A percentile compares a stretch with the other conserved stretches of the same genome.
These are phyloP conservation scores for Meteorus cinctellus DNA, from an alignment of 2,888 invertebrate species.

Conservation along the genomic window DNA sequence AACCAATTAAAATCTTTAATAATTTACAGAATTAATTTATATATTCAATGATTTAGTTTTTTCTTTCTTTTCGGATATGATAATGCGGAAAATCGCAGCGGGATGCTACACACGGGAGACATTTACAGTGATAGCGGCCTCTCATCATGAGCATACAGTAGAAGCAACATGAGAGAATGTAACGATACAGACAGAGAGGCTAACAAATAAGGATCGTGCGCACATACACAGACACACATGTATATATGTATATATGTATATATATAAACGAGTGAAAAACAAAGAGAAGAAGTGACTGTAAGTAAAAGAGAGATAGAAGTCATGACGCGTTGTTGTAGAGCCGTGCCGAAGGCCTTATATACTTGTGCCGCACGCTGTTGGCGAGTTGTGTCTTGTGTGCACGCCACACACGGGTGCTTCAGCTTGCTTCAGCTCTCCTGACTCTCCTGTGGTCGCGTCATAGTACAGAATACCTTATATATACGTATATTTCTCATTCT, in stretches of 20 bases:
- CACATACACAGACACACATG: no score
- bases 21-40: background rate
- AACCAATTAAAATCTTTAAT: background rate
- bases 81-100: conserved; percentile 27
- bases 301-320: conserved; percentile 41
- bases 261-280: background rate
- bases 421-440: background rate
- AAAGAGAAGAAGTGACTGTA: conserved; percentile 43
- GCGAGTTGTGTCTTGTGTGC: background rate
- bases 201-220: background rate
- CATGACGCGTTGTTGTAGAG: conserved; percentile 56
- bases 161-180: conserved; percentile 11
- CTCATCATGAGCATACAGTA: conserved; percentile 42
- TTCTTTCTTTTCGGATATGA: background rate
- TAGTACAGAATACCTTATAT: background rate
- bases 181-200: background rate
- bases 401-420: background rate
- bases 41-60: background rate
- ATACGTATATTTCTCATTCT: background rate
- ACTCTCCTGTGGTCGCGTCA: conserved; percentile 10
- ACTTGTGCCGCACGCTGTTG: conserved; percentile 42
- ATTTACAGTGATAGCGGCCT: conserved; percentile 56
- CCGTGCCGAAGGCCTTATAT: conserved; percentile 54
- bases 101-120: conserved; percentile 27
- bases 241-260: background rate